A percentile compares a stretch with the other conserved stretches of the same genome.
Evolutionary conservation across 2,888 invertebrate species (phyloP).

Genomic region (Thymelicus sylvestris): DNA sequence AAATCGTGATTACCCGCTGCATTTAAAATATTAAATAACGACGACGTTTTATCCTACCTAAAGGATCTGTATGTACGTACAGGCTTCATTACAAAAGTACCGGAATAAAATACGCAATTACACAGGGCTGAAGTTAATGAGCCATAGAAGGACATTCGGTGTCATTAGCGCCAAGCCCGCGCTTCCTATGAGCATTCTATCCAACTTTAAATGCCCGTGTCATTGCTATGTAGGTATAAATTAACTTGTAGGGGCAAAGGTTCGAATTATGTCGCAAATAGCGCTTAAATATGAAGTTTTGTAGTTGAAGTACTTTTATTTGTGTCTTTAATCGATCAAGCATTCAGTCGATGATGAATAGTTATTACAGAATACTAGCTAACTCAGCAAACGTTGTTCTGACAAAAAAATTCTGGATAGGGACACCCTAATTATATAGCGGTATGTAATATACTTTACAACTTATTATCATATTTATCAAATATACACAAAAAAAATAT

Average conservation of each 20-base stretch:
- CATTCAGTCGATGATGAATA: too few relatives aligned
- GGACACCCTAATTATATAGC: too few relatives aligned
- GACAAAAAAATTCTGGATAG: too few relatives aligned
- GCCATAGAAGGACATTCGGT: slow-evolving; percentile 29
- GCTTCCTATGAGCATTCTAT: slow-evolving; percentile 11
- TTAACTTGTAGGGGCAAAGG: not conserved
- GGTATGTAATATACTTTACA: too few relatives aligned
- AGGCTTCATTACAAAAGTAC: slow-evolving; percentile 21
- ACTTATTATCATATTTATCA: too few relatives aligned
- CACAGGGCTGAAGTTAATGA: slow-evolving; percentile 33
- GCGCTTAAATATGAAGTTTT: not conserved
- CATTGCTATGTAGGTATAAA: not conserved
- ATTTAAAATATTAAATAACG: too few relatives aligned
- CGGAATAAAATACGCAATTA: slow-evolving; percentile 34
- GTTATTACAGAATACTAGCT: too few relatives aligned
- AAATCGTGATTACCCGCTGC: too few relatives aligned
- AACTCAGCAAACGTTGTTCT: too few relatives aligned
- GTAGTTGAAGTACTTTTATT: too few relatives aligned
- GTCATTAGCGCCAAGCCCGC: slow-evolving; percentile 31
- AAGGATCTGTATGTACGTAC: not conserved
- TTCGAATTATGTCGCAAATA: not conserved
- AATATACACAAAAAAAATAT: too few relatives aligned
- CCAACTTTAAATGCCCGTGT: slow-evolving; percentile 15
- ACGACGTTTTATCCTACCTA: not conserved
- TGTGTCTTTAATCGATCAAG: too few relatives aligned